Evolutionary conservation across 2,797 vertebrate species (phyloP), one percentile per base, ranked within the genome.

Genomic region (Glossophaga mutica): DNA sequence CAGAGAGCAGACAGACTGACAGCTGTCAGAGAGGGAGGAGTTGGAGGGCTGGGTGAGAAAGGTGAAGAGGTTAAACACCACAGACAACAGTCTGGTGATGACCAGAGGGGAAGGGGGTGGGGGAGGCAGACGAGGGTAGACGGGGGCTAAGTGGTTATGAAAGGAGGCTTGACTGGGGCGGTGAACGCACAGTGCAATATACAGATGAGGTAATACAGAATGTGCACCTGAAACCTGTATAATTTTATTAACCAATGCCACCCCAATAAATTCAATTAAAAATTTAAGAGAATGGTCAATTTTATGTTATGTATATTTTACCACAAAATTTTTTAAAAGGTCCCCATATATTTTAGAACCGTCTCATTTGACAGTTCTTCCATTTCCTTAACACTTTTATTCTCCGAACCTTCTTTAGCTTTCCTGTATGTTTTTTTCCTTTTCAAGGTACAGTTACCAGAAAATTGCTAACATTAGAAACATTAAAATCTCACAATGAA

Each of bases 391-490:
- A 86, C 15, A 57, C 32, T 76, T 87, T 12, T 86, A 73, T 68
- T 78, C 65, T 70, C 42, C 44, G 70, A 84, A 87, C 37, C 55
- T 42, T 91, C 42, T 87, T 93, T 62, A 74, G 85, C 6, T 71
- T 84, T 12, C n/a, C n/a, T 34, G 6, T 67, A 2, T 73, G 16
- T 24, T 9, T 21, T 55, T 94, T 48, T 37, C 42, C 46, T 62
- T 71, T 88, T 78, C 59, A 57, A 88, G 74, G 37, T 68, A 46
- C 2, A 81, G 21, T 42, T 48, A 68, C 48, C 29, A 90, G 71
- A 93, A 92, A 94, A 87, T 3, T 55, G 22, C 87, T 91, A 8
- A 21, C 1, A 78, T 52, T 82, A 92, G 82, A 94, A 94, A 78
- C 65, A 62, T 8, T 16, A 94, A 90, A 79, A 39, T 65, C 32